Conservation (phyloP, 2,113 vertebrate species). For the Mus spicilegus region DNA sequence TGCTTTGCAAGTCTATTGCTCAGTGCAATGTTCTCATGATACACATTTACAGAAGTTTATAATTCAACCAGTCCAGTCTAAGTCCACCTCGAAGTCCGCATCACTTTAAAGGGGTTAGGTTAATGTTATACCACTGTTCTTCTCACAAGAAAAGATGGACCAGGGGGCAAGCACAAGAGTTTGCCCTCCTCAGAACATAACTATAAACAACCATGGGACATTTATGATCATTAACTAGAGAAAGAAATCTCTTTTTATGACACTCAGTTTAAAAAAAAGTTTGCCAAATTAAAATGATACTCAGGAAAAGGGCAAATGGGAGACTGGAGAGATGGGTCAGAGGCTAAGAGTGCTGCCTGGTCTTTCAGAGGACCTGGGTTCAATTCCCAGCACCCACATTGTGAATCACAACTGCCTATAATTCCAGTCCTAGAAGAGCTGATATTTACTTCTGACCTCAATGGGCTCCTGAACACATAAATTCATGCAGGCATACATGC, state of each 20-base stretch:
- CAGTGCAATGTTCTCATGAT: neutral
- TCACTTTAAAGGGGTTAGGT: neutral
- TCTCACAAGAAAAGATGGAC: constrained; percentile 34
- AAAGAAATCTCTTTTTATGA: neutral
- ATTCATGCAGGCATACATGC: neutral
- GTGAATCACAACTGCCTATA: neutral
- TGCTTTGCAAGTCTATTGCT: neutral
- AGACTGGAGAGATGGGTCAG: neutral
- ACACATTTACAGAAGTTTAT: neutral
- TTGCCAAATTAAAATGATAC: neutral
- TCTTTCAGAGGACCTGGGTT: neutral
- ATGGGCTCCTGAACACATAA: neutral
- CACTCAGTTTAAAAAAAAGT: constrained; percentile 10
- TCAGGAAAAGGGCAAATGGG: neutral
- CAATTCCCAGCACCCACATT: neutral
- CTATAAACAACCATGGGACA: neutral
- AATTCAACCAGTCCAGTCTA: constrained; percentile 12
- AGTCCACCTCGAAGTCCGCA: neutral
- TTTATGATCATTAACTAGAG: neutral
- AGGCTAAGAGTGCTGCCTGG: neutral
- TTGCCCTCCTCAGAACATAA: neutral
- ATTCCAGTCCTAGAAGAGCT: neutral
- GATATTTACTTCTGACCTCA: neutral
- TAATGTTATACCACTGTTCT: constrained; percentile 14
- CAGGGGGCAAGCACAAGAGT: neutral